Conservation (phyloP, 2,888 invertebrate genomes). For the Epirrita christyi region DNA sequence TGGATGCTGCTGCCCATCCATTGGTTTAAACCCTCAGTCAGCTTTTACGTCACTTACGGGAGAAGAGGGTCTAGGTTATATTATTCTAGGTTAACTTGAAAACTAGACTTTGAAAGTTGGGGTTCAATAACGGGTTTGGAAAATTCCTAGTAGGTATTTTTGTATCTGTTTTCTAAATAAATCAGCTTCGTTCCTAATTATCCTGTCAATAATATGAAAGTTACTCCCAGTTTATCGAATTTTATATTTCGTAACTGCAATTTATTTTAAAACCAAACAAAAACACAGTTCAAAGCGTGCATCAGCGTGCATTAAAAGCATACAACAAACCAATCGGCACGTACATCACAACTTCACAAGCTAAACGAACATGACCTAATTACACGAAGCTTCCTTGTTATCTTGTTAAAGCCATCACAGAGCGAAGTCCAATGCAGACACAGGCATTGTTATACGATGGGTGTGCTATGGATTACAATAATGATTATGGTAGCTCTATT, state of each 20-base stretch:
- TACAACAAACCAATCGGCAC: slow-evolving; percentile 39
- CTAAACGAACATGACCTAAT: slow-evolving; percentile 57
- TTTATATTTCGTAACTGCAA: too few relatives aligned
- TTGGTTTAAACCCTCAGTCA: too few relatives aligned
- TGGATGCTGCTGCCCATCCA: too few relatives aligned
- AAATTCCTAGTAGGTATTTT: too few relatives aligned
- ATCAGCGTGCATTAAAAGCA: slow-evolving; percentile 42
- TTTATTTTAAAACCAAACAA: slow-evolving; percentile 1
- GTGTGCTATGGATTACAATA: too few relatives aligned
- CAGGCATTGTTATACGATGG: slow-evolving; percentile 2
- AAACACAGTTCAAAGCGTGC: slow-evolving; percentile 36
- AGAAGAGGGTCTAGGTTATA: too few relatives aligned
- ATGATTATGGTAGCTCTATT: too few relatives aligned
- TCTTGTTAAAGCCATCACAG: slow-evolving; percentile 21
- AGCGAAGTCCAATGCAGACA: slow-evolving; percentile 4
- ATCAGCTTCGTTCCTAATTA: neutral
- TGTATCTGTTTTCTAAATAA: too few relatives aligned
- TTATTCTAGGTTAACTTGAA: too few relatives aligned
- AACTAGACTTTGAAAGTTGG: too few relatives aligned
- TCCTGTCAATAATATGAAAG: neutral
- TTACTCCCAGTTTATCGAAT: neutral
- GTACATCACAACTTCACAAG: slow-evolving; percentile 44
- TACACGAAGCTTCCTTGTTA: slow-evolving; percentile 49
- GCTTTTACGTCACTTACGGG: too few relatives aligned
- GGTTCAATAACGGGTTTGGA: too few relatives aligned